Evolutionary conservation across 2,797 vertebrate genomes (phyloP).

Genomic region (Florisuga fusca): DNA sequence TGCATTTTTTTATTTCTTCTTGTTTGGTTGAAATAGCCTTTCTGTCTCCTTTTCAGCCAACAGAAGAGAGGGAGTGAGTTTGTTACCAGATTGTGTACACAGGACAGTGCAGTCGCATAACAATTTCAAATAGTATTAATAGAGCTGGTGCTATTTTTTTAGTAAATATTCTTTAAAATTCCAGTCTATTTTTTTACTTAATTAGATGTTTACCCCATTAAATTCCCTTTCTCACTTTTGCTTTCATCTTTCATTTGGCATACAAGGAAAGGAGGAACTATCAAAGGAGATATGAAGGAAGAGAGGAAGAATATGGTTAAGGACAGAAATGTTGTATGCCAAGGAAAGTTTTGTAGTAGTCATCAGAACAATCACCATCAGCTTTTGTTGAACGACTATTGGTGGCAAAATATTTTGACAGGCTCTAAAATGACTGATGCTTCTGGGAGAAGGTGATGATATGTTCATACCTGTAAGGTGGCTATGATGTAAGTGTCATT

Average conservation of each 20-base stretch:
- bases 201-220: slow-evolving; percentile 1
- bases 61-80: not conserved
- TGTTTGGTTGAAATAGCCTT: not conserved
- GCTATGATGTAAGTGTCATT: not conserved
- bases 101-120: not conserved
- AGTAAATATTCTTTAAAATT: not conserved
- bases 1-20: not conserved
- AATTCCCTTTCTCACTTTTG: slow-evolving; percentile 7
- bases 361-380: not conserved
- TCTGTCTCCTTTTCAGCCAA: not conserved
- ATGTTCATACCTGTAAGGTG: not conserved
- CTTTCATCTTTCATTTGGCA: slow-evolving; percentile 30
- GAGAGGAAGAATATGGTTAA: not conserved
- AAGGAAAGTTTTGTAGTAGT: not conserved
- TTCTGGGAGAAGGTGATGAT: not conserved
- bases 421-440: not conserved
- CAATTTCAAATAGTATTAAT: not conserved
- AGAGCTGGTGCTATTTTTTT: not conserved
- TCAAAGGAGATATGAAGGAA: not conserved
- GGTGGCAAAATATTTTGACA: not conserved
- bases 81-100: not conserved
- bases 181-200: not conserved
- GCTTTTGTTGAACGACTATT: not conserved
- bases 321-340: not conserved
- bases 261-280: not conserved